Percentiles rank a stretch among this genome's conserved stretches.
phyloP scores from a whole-genome alignment of 2,797 vertebrate genomes.

The Centroberyx gerrardi region DNA sequence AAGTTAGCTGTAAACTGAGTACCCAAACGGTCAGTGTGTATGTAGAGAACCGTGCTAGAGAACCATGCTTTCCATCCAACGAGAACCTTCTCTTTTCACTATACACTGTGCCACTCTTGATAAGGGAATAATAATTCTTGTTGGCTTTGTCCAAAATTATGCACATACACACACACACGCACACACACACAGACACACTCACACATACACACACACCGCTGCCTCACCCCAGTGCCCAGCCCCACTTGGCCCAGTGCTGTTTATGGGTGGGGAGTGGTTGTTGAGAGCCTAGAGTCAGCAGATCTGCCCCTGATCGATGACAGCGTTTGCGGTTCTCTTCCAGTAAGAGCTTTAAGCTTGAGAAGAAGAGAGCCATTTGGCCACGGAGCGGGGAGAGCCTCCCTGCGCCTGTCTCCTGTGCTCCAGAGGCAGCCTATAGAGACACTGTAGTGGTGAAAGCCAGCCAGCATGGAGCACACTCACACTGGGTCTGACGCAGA shows the following conservation, averaged over 20 bases:
- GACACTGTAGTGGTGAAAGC: slow-evolving; percentile 38
- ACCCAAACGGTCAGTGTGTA: slow-evolving; percentile 3
- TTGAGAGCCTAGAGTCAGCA: slow-evolving; percentile 85
- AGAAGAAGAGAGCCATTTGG: slow-evolving; percentile 72
- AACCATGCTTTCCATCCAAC: no score
- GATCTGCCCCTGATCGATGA: slow-evolving; percentile 86
- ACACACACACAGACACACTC: slow-evolving; percentile 30
- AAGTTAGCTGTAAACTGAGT: background rate
- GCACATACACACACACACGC: slow-evolving; percentile 14
- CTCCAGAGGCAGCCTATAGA: slow-evolving; percentile 17
- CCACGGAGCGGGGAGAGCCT: slow-evolving; percentile 56
- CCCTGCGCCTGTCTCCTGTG: slow-evolving; percentile 57
- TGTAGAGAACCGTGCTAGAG: slow-evolving; percentile 16
- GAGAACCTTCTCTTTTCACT: no score
- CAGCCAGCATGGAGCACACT: slow-evolving; percentile 14
- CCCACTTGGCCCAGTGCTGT: slow-evolving; percentile 74
- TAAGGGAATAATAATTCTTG: no score
- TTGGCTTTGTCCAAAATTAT: slow-evolving; percentile 17
- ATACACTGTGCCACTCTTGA: no score
- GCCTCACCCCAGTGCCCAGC: slow-evolving; percentile 66
- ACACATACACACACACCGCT: slow-evolving; percentile 43
- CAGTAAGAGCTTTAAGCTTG: slow-evolving; percentile 85
- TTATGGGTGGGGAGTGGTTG: slow-evolving; percentile 82
- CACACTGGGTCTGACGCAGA: slow-evolving; percentile 23
- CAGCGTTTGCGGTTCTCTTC: slow-evolving; percentile 85